Percentiles rank a stretch among this genome's conserved stretches.
These are phyloP conservation scores for Caenorhabditis sp. DNA, from an alignment of 2,888 invertebrate species.

Conservation along the genomic window DNA sequence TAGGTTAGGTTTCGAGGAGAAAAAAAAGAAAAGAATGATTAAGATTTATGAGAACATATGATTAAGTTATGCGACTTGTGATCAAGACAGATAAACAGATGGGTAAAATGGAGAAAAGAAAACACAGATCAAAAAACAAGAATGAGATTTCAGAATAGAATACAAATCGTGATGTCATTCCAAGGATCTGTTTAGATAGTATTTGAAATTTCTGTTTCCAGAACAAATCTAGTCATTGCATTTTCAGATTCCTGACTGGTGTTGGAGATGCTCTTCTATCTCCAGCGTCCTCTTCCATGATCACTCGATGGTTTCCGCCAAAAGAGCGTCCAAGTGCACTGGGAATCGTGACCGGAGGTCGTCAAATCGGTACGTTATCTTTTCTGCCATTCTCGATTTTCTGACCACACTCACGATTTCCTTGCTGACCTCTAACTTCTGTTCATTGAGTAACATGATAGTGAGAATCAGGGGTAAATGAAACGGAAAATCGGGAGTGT, in stretches of 20 bases:
- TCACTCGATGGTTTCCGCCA: conserved; percentile 82
- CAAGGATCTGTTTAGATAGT: background rate
- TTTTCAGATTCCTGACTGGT: conserved; percentile 77
- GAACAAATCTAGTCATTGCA: background rate
- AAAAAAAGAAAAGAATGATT: conserved; percentile 28
- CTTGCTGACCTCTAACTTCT: conserved; percentile 17
- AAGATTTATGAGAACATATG: conserved; percentile 50
- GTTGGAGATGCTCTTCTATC: conserved; percentile 79
- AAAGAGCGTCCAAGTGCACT: conserved; percentile 82
- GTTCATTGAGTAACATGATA: conserved; percentile 29
- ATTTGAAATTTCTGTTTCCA: background rate
- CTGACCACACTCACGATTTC: conserved; percentile 29
- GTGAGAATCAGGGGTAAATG: conserved; percentile 25
- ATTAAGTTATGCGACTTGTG: conserved; percentile 46
- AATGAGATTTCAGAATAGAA: background rate
- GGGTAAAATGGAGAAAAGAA: conserved; percentile 4
- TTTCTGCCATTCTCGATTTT: background rate
- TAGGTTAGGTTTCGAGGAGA: conserved; percentile 20
- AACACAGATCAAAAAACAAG: conserved; percentile 19
- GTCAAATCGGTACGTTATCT: conserved; percentile 77
- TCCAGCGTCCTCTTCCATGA: conserved; percentile 79
- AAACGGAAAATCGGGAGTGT: conserved; percentile 41
- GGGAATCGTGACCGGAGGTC: conserved; percentile 81
- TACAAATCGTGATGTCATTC: conserved; percentile 12
- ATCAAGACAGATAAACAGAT: conserved; percentile 25